Evolutionary conservation across 2,888 invertebrate species (phyloP).

Genomic region (Dasysyrphus tricinctus): DNA sequence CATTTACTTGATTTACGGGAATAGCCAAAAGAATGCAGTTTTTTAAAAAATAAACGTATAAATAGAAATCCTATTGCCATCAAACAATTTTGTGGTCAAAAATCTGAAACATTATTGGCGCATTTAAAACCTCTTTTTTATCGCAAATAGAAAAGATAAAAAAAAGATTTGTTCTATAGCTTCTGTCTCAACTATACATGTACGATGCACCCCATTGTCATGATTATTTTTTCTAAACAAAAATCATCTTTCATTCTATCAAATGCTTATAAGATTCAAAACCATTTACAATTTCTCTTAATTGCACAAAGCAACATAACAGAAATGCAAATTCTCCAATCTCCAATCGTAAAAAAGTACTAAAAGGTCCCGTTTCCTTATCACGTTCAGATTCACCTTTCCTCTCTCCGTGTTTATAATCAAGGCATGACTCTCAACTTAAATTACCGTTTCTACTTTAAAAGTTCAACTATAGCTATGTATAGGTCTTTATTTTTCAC

Average conservation of each 20-base stretch:
- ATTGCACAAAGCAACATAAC: conserved; percentile 3
- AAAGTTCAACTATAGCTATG: conserved; percentile 33
- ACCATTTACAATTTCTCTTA: conserved; percentile 6
- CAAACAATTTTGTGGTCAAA: no score
- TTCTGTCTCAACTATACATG: no score
- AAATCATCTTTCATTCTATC: not conserved
- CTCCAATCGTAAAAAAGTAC: not conserved
- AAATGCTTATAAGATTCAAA: not conserved
- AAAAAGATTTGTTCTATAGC: no score
- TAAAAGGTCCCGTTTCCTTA: conserved; percentile 22
- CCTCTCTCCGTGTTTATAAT: conserved; percentile 20
- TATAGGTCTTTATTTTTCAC: conserved; percentile 15
- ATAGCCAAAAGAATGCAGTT: no score
- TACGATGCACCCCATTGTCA: not conserved
- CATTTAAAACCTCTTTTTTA: no score
- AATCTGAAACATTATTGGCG: no score
- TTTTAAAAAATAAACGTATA: no score
- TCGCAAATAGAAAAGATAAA: no score
- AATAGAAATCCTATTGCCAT: no score
- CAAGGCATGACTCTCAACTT: conserved; percentile 1
- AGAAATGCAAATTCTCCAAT: conserved; percentile 7
- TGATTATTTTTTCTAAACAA: not conserved
- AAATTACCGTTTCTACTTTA: conserved; percentile 21
- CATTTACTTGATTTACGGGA: no score
- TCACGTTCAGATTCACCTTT: conserved; percentile 19